Conservation (phyloP, 2,888 invertebrate genomes). For the Dasypolia templi region DNA sequence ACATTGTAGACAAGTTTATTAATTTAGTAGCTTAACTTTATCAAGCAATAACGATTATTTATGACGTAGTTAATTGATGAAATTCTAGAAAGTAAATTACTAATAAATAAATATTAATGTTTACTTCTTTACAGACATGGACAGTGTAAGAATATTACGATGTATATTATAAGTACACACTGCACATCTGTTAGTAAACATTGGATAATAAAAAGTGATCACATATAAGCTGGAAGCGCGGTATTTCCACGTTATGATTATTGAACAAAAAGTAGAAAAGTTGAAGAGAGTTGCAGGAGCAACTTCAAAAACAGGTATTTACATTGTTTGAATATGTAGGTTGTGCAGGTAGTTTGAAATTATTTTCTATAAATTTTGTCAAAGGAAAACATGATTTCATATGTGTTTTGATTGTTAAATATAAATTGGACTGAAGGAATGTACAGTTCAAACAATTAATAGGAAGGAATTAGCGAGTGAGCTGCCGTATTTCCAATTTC, state of each 20-base stretch:
- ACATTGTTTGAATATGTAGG: slow-evolving; percentile 89
- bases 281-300: slow-evolving; percentile 90
- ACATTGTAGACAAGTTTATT: slow-evolving; percentile 46
- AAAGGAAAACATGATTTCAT: slow-evolving; percentile 47
- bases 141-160: not conserved
- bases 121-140: not conserved
- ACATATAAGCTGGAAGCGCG: slow-evolving; percentile 58
- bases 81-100: not conserved
- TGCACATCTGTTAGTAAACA: slow-evolving; percentile 24
- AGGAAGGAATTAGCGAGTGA: slow-evolving; percentile 10
- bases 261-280: slow-evolving; percentile 90
- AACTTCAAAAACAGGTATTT: slow-evolving; percentile 90
- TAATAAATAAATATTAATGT: not conserved
- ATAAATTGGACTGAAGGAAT: not conserved
- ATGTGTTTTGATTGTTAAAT: slow-evolving; percentile 34
- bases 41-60: not conserved
- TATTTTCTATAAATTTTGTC: slow-evolving; percentile 75
- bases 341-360: slow-evolving; percentile 83
- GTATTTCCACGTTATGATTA: slow-evolving; percentile 88
- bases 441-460: slow-evolving; percentile 4
- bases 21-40: slow-evolving; percentile 26
- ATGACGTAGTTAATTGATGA: not conserved
- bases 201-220: slow-evolving; percentile 43
- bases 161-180: slow-evolving; percentile 4
- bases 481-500: slow-evolving; percentile 4